A percentile compares a stretch with the other conserved stretches of the same genome.
Conservation (phyloP, 2,888 invertebrate species). For the Sminthurides aquaticus region DNA sequence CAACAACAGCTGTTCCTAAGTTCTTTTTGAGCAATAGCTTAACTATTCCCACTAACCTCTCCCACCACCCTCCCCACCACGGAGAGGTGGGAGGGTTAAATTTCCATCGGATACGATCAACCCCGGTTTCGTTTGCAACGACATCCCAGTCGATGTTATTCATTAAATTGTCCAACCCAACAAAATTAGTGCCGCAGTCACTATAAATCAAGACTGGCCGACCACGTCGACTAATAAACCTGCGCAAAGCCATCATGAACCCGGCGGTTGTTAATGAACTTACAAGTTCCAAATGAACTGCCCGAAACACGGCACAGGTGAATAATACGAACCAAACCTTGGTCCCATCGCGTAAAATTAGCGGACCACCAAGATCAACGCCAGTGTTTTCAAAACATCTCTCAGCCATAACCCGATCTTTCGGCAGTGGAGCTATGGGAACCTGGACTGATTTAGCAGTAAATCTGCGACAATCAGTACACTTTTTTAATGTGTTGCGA, state of each 20-base stretch:
- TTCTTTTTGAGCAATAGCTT: no score
- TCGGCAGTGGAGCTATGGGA: neutral
- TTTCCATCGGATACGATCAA: neutral
- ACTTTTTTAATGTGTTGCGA: neutral
- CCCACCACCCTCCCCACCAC: constrained; percentile 11
- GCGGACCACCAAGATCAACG: neutral
- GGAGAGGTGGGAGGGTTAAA: neutral
- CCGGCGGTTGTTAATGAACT: neutral
- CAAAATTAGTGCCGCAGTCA: neutral
- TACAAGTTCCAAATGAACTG: neutral
- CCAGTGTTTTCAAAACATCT: neutral
- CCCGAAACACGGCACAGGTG: neutral
- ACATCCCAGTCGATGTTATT: neutral
- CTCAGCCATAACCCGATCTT: neutral
- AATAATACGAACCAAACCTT: neutral
- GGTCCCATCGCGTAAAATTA: neutral
- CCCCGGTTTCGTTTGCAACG: neutral
- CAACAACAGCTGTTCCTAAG: no score
- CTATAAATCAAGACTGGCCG: neutral
- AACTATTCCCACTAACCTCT: neutral
- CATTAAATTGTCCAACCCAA: neutral
- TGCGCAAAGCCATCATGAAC: neutral
- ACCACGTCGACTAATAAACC: neutral
- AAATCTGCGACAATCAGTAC: neutral
- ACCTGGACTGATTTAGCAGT: neutral